These are phyloP conservation scores for Agelas oroides DNA, from an alignment of 37 sponge, comb jelly and placozoan species.

Conservation along the genomic window DNA sequence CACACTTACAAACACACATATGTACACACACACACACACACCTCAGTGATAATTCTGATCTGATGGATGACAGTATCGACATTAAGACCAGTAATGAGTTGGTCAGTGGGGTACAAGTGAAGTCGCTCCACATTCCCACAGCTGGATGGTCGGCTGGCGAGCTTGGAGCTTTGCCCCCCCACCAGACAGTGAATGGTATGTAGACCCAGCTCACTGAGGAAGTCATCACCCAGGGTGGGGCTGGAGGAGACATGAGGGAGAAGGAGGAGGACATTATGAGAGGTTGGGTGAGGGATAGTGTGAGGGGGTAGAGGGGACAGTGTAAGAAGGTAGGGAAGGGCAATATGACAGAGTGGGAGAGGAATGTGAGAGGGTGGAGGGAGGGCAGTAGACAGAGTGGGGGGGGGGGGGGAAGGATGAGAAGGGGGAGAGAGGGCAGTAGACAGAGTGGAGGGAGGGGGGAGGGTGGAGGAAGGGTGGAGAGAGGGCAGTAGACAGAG, in stretches of 20 bases:
- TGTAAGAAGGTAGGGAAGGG: neutral
- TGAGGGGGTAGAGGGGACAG: neutral
- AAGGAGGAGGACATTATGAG: neutral
- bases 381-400: too few species aligned
- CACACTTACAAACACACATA: neutral
- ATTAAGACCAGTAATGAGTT: neutral
- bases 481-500: neutral
- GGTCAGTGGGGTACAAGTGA: neutral
- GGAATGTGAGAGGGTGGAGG: too few species aligned
- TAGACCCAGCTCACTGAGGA: constrained; percentile 60
- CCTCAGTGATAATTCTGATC: constrained; percentile 49
- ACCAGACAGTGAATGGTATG: constrained; percentile 40
- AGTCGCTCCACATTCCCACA: constrained; percentile 31
- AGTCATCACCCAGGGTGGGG: constrained; percentile 73
- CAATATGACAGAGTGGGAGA: neutral
- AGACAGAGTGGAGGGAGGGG: too few species aligned
- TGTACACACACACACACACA: too few species aligned
- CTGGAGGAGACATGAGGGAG: constrained; percentile 28
- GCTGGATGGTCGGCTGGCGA: constrained; percentile 12
- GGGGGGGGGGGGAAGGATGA: too few species aligned
- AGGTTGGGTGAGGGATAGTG: neutral
- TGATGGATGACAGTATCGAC: neutral
- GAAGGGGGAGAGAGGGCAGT: too few species aligned
- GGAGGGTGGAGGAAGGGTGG: too few species aligned
- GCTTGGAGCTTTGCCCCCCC: constrained; percentile 32